A percentile compares a stretch with the other conserved stretches of the same genome.
Conservation (phyloP, 2,888 invertebrate genomes). For the Diarsia rubi region DNA sequence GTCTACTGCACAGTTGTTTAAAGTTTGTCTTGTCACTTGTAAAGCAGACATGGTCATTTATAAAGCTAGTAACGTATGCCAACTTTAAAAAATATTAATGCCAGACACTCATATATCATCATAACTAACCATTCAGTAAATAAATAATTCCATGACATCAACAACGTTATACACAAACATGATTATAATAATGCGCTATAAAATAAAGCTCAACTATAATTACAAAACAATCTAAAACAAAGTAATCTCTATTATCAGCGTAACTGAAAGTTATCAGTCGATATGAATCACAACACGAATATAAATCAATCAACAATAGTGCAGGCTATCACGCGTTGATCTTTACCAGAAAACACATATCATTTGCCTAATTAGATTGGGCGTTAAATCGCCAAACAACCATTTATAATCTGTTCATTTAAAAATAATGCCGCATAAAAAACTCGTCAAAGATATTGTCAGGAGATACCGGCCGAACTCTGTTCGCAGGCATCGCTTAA, state of each 20-base stretch:
- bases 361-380: conserved; percentile 91
- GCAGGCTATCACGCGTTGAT: conserved; percentile 76
- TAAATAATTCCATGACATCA: conserved; percentile 18
- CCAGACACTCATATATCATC: conserved; percentile 1
- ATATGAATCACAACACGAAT: conserved; percentile 66
- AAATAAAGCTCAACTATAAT: conserved; percentile 44
- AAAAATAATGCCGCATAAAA: conserved; percentile 90
- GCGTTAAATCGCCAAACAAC: conserved; percentile 91
- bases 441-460: conserved; percentile 91
- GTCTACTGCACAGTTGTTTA: neutral
- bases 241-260: conserved; percentile 35
- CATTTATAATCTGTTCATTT: conserved; percentile 91
- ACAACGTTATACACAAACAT: conserved; percentile 1
- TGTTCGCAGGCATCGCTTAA: conserved; percentile 88
- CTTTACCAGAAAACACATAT: conserved; percentile 88
- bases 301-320: conserved; percentile 85
- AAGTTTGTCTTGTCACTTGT: neutral
- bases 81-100: conserved; percentile 6
- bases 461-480: conserved; percentile 86
- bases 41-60: neutral
- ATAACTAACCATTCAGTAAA: conserved; percentile 4
- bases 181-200: conserved; percentile 19
- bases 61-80: neutral
- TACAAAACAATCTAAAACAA: conserved; percentile 50
- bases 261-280: conserved; percentile 50